Percentiles rank a stretch among this genome's conserved stretches.
These are phyloP conservation scores for Plotosus lineatus DNA, from an alignment of 2,113 vertebrate species.

Conservation along the genomic window DNA sequence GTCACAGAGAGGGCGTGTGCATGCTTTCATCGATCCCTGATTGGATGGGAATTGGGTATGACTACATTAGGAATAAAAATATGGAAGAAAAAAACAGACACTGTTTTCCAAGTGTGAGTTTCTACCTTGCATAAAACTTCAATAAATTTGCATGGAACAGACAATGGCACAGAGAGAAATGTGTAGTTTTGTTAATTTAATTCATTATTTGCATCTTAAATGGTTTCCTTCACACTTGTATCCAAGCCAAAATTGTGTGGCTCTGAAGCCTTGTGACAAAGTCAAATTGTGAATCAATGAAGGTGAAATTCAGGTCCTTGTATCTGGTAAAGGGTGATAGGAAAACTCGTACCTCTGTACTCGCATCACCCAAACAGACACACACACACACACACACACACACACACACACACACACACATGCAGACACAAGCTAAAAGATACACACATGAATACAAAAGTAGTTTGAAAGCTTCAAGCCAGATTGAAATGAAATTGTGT, in stretches of 20 bases:
- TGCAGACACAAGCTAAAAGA: background rate
- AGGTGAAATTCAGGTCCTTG: background rate
- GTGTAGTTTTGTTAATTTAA: background rate
- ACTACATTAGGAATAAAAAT: no score
- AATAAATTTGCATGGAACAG: background rate
- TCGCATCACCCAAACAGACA: no score
- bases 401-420: background rate
- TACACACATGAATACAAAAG: background rate
- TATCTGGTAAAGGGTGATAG: background rate
- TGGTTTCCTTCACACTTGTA: background rate
- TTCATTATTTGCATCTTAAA: background rate
- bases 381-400: background rate
- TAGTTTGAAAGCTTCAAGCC: slow-evolving; percentile 34
- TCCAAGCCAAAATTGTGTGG: no score
- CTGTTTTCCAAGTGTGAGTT: background rate
- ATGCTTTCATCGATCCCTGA: no score
- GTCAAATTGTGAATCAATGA: background rate
- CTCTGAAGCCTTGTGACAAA: background rate
- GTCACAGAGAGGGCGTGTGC: no score
- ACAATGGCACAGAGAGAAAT: background rate
- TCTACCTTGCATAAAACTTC: background rate
- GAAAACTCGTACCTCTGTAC: background rate
- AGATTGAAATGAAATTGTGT: slow-evolving; percentile 53
- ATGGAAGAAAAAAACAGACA: no score
- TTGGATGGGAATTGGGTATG: no score